Base-by-base conservation (phyloP, 2,113 vertebrate species). In the Murina feae region DNA sequence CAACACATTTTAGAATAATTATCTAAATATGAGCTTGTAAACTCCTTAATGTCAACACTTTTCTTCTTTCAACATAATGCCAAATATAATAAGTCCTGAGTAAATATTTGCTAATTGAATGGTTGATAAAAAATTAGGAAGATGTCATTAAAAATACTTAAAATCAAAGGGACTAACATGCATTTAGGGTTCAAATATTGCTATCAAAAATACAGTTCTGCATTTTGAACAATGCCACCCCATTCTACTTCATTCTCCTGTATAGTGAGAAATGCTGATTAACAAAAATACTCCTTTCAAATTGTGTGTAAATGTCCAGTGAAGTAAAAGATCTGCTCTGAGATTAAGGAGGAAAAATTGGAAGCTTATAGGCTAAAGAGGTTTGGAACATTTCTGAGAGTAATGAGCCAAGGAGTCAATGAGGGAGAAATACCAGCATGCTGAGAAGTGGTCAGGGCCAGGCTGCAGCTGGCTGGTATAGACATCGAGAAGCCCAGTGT, bases 371-470 rank as follows among this genome's bases (percentile, higher is more conserved):
- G 20, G 28, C 55, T 93, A 30, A 95, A 47, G 39, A 78, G 28
- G 82, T 84, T 93, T 97, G 96, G 93, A 97, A 87, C 30, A 66
- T 83, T 94, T 95, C 37, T 71, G 7, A 90, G 20, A 85, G 28
- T 23, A 35, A 55, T 25, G 28, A 95, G 94, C 96, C 97, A 97
- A 93, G 51, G 39, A 97, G 21, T 93, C 87, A 97, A 96, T 97
- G 95, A 97, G 63, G 93, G 93, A 95, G 94, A 97, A 97, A 95
- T 68, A 94, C n/a, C 63, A 65, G 49, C 81, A 0, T 88, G 87
- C 94, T 92, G 94, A 84, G 69, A 81, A 58, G 23, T 82, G 87
- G 93, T 75, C 92, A 88, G 86, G 78, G 93, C 96, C 96, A 97
- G 82, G 72, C 76, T 93, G 37, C 81, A 92, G 66, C 80, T 94